Evolutionary conservation across 1,140 invertebrate species (phyloP).

Genomic region (Pseudomyrmex pallidus): DNA sequence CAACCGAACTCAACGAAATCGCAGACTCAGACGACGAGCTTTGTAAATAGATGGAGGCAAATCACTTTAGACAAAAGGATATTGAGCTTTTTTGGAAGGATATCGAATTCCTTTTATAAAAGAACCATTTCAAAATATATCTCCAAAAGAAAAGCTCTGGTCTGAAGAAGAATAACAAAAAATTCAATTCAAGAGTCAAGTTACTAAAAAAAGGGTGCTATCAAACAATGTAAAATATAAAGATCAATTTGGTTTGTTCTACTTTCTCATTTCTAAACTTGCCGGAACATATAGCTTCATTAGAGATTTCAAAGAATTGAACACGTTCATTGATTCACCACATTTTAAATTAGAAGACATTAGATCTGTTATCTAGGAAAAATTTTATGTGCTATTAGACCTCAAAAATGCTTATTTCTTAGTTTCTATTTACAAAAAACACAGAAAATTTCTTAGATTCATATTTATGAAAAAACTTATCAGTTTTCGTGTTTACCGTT

Average conservation of each 20-base stretch:
- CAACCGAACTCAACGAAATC: not conserved
- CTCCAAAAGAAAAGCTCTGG: not conserved
- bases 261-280: too few relatives aligned
- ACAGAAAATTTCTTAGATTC: not conserved
- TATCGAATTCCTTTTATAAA: not conserved
- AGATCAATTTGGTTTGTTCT: too few relatives aligned
- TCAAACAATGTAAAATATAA: too few relatives aligned
- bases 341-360: too few relatives aligned
- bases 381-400: too few relatives aligned
- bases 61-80: not conserved
- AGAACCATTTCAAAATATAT: not conserved
- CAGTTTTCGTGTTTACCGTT: slow-evolving; percentile 7
- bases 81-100: not conserved
- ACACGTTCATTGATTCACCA: too few relatives aligned
- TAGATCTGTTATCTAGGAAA: too few relatives aligned
- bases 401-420: too few relatives aligned
- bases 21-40: not conserved
- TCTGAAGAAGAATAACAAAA: not conserved
- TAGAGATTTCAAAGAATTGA: too few relatives aligned
- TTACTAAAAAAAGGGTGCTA: too few relatives aligned
- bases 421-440: too few relatives aligned
- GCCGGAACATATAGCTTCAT: too few relatives aligned
- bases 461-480: slow-evolving; percentile 31
- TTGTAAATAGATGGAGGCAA: not conserved
- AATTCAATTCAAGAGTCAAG: not conserved